These are phyloP conservation scores for Scaptomyza hsui DNA, from an alignment of 1,140 invertebrate species.

Conservation along the genomic window DNA sequence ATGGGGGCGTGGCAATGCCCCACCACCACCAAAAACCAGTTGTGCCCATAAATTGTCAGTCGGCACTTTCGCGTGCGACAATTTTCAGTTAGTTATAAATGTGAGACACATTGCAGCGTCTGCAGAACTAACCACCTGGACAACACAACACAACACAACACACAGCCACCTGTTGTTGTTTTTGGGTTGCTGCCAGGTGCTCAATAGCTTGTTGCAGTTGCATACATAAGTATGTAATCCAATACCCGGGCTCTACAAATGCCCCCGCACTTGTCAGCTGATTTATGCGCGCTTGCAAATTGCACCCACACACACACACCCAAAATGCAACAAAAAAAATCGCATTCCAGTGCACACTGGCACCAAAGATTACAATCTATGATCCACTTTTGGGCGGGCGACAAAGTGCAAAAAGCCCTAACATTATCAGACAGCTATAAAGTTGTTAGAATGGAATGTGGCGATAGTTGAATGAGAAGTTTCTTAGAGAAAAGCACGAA, in stretches of 20 bases:
- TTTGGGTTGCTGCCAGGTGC: slow-evolving; percentile 44
- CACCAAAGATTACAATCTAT: slow-evolving; percentile 5
- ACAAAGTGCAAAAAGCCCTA: background rate
- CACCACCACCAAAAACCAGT: slow-evolving; percentile 48
- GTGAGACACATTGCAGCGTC: slow-evolving; percentile 75
- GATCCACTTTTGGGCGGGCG: background rate
- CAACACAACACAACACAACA: too few relatives aligned
- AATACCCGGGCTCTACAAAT: slow-evolving; percentile 63
- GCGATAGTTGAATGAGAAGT: background rate
- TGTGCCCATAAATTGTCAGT: slow-evolving; percentile 63
- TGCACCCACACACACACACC: slow-evolving; percentile 67
- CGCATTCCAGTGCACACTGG: slow-evolving; percentile 70
- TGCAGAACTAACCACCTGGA: slow-evolving; percentile 54
- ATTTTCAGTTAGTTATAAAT: slow-evolving; percentile 64
- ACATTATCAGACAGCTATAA: background rate
- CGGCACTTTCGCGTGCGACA: slow-evolving; percentile 74
- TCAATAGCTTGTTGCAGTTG: slow-evolving; percentile 14
- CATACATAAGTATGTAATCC: slow-evolving; percentile 66
- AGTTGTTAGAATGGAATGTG: background rate
- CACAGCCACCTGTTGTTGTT: slow-evolving; percentile 25
- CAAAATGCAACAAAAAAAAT: slow-evolving; percentile 41
- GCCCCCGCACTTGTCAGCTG: slow-evolving; percentile 76
- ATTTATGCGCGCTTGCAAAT: slow-evolving; percentile 77
- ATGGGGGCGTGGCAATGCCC: slow-evolving; percentile 51
- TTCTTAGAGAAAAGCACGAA: too few relatives aligned